phyloP scores from a whole-genome alignment of 2,797 vertebrate species.

The Coilia nasus region DNA sequence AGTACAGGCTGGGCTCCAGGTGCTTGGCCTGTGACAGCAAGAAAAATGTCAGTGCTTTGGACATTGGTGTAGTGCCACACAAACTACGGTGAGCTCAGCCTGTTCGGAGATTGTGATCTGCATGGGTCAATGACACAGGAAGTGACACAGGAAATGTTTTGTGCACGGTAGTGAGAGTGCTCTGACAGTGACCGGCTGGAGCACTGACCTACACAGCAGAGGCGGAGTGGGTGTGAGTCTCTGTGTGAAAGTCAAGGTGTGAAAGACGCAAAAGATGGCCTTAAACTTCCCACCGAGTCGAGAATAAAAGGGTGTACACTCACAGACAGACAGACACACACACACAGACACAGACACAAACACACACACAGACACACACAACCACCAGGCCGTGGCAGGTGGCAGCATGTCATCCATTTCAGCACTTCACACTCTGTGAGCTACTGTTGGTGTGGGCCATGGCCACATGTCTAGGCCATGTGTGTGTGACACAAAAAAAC shows the following conservation, averaged over 20 bases:
- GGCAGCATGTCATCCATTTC: constrained; percentile 26
- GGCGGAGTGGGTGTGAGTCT: not conserved
- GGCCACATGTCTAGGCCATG: not conserved
- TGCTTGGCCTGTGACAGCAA: constrained; percentile 80
- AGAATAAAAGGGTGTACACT: not conserved
- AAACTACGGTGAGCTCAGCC: not conserved
- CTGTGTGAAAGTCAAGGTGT: no score
- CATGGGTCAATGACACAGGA: not conserved
- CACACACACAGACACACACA: constrained; percentile 25
- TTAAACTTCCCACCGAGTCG: not conserved
- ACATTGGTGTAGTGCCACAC: not conserved
- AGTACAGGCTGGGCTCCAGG: constrained; percentile 79
- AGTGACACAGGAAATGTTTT: not conserved
- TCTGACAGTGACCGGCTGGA: not conserved
- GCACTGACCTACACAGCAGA: constrained; percentile 21
- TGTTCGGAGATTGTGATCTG: not conserved
- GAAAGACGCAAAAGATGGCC: constrained; percentile 25
- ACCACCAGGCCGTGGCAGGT: constrained; percentile 30
- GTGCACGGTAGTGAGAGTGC: not conserved
- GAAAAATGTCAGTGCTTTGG: constrained; percentile 54
- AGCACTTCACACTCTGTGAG: constrained; percentile 16
- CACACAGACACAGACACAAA: no score
- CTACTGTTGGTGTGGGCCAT: not conserved
- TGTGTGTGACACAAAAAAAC: not conserved
- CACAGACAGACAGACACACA: not conserved